Evolutionary conservation across 2,113 vertebrate species (phyloP), one percentile per base, ranked within the genome.

Genomic region (Epinephelus lanceolatus): DNA sequence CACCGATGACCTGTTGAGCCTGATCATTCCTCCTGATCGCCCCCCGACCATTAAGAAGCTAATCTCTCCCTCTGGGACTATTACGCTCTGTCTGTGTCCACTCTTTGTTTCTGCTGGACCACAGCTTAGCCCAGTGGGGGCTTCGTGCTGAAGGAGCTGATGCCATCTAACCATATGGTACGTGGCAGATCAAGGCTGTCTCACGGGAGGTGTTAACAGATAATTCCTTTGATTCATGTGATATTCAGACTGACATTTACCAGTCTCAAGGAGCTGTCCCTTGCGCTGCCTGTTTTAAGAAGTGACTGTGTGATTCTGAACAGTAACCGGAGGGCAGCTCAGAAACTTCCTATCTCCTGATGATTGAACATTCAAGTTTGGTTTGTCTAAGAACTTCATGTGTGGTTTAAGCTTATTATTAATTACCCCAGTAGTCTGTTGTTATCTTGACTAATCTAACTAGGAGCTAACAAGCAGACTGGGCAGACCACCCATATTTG

Each of bases 151-250:
- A 91, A 81, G 88, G 88, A 80, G 86, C 83, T 52, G 53, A 69
- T 78, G 78, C 76, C 76, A 51, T 47, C 6, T 4, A 25, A 81
- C 78, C 91, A 94, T 92, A 92, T 93, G 93, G 86, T 81, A 74
- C 0, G 5, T 71, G 63, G 63, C 70, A 81, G 90, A 90, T 86
- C 82, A 80, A 61, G 81, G 40, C 62, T 52, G 61, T 81, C 81
- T 70, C 45, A 1, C 0, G 21, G 76, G 86, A 80, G 62, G 73
- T 45, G 67, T 33, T 60, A 62, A 60, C 30, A 67, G 55, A 89
- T 71, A 78, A 84, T 78, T 72, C 57, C 77, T 65, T 21, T 62
- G 66, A 9, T 47, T 80, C 60, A 33, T 71, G n/a, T 67, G 37
- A 83, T 83, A 40, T 80, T 42, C 25, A 62, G 57, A 62, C 33